Percentiles rank a stretch among this genome's conserved stretches.
Evolutionary conservation across 2,888 invertebrate genomes (phyloP).

Genomic region (Phyllotreta cruciferae): DNA sequence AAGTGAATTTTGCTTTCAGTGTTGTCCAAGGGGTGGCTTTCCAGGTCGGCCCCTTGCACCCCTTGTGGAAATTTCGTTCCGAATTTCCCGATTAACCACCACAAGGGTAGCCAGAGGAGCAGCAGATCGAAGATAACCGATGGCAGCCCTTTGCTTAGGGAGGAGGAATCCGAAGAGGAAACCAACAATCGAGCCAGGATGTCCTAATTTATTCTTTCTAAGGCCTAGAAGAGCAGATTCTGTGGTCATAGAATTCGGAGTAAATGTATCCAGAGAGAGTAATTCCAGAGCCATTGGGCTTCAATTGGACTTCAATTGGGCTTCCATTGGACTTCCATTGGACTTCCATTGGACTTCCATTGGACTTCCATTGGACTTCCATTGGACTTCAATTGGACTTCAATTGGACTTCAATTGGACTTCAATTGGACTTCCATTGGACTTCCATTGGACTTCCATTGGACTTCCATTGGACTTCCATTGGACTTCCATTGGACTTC

Average conservation of each 20-base stretch:
- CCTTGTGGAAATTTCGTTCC: constrained; percentile 75
- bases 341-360: no score
- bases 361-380: no score
- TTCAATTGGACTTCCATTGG: no score
- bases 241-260: constrained; percentile 15
- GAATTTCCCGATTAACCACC: constrained; percentile 64
- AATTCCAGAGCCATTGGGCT: no score
- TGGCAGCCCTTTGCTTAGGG: constrained; percentile 68
- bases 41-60: constrained; percentile 81
- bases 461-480: no score
- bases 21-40: constrained; percentile 66
- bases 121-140: constrained; percentile 64
- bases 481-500: no score
- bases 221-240: background rate
- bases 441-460: no score
- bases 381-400: no score
- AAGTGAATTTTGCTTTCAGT: constrained; percentile 37
- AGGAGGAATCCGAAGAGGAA: constrained; percentile 62
- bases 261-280: background rate
- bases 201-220: constrained; percentile 33
- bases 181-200: constrained; percentile 39
- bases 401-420: no score
- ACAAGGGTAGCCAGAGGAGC: constrained; percentile 60
- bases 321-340: no score
- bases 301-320: no score